Evolutionary conservation across 2,888 invertebrate genomes (phyloP).

Genomic region (Rhagophthalmus giganteus): DNA sequence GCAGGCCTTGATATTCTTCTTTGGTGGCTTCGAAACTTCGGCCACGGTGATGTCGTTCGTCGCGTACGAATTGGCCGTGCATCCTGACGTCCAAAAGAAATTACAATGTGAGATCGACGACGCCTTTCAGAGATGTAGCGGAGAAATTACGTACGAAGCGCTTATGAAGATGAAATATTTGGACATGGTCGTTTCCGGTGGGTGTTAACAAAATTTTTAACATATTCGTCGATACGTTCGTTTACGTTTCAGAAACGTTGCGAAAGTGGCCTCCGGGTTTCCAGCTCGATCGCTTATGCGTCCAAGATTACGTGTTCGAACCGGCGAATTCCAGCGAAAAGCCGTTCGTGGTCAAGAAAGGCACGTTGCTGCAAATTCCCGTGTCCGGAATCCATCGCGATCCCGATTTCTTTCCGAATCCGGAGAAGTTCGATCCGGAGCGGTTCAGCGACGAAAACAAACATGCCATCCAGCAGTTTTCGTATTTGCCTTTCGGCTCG

Average conservation of each 20-base stretch:
- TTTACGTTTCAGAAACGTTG: conserved; percentile 30
- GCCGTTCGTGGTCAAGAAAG: conserved; percentile 16
- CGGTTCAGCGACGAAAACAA: too few relatives aligned
- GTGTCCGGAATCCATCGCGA: conserved; percentile 27
- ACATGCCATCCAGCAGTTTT: too few relatives aligned
- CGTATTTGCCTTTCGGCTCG: conserved; percentile 58
- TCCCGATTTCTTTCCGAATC: conserved; percentile 25
- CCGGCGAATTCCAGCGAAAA: conserved; percentile 15
- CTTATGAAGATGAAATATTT: conserved; percentile 1
- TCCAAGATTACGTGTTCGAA: conserved; percentile 28
- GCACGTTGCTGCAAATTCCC: conserved; percentile 22
- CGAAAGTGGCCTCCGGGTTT: conserved; percentile 32
- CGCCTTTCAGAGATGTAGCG: conserved; percentile 30
- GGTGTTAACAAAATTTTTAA: too few relatives aligned
- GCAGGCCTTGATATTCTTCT: conserved; percentile 60
- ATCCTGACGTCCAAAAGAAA: conserved; percentile 62
- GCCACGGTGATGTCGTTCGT: conserved; percentile 57
- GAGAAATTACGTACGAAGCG: conserved; percentile 56
- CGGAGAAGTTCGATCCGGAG: conserved; percentile 30
- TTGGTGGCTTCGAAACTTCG: conserved; percentile 59
- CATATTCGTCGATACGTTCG: too few relatives aligned
- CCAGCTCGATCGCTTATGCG: conserved; percentile 28
- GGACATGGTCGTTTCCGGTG: conserved; percentile 7
- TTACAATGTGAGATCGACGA: conserved; percentile 61
- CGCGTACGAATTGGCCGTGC: conserved; percentile 61